Conservation (phyloP, 2,888 invertebrate genomes). For the Protophormia terraenovae region DNA sequence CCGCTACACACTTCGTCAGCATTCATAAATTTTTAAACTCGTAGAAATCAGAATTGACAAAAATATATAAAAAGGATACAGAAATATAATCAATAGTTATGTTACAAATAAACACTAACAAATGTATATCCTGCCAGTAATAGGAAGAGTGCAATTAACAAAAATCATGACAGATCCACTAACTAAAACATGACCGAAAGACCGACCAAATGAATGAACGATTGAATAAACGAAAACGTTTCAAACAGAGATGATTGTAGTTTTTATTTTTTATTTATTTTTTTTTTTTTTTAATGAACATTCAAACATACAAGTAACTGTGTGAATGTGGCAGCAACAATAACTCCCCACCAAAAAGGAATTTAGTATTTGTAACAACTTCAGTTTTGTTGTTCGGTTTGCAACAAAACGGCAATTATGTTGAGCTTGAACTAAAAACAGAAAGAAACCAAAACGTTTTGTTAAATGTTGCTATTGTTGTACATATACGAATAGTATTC, state of each 20-base stretch:
- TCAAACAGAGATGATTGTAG: slow-evolving; percentile 35
- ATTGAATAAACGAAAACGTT: slow-evolving; percentile 23
- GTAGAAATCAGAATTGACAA: too few relatives aligned
- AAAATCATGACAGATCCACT: slow-evolving; percentile 41
- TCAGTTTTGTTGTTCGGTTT: slow-evolving; percentile 22
- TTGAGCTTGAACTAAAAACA: slow-evolving; percentile 41
- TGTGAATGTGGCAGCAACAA: background rate
- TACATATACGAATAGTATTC: background rate
- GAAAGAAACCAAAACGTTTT: slow-evolving; percentile 47
- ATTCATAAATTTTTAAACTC: too few relatives aligned
- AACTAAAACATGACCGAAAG: slow-evolving; percentile 23
- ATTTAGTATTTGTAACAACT: slow-evolving; percentile 15
- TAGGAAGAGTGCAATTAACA: background rate
- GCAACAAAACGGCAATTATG: slow-evolving; percentile 55
- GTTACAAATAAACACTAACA: background rate
- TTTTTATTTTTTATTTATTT: slow-evolving; percentile 1
- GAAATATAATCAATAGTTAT: too few relatives aligned
- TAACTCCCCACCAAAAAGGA: slow-evolving; percentile 11
- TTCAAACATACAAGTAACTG: too few relatives aligned
- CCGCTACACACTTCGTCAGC: too few relatives aligned
- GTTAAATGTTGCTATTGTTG: slow-evolving; percentile 30
- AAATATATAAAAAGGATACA: too few relatives aligned
- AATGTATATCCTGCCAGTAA: background rate
- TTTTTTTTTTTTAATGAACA: too few relatives aligned
- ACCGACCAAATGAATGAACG: slow-evolving; percentile 5